Evolutionary conservation across 2,888 invertebrate genomes (phyloP).

Genomic region (Latrodectus hesperus): DNA sequence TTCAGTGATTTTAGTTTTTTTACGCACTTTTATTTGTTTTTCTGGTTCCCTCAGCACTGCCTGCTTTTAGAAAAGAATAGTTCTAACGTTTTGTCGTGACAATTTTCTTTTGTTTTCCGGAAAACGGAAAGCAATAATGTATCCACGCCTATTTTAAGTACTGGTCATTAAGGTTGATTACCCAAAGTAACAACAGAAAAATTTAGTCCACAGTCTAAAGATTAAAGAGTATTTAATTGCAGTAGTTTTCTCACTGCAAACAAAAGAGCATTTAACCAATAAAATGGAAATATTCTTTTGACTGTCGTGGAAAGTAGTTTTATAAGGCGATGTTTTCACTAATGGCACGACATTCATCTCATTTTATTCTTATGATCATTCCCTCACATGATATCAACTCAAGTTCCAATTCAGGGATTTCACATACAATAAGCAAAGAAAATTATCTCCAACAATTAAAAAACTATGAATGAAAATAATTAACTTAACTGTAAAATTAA

Average conservation of each 20-base stretch:
- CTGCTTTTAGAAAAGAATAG: neutral
- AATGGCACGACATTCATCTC: no score
- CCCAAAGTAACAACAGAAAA: neutral
- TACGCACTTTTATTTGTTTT: conserved; percentile 11
- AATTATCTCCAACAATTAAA: no score
- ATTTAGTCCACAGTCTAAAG: neutral
- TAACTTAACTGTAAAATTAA: no score
- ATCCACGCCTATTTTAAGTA: conserved; percentile 22
- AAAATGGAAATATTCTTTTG: no score
- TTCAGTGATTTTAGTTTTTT: conserved; percentile 24
- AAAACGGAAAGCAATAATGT: neutral
- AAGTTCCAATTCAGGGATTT: no score
- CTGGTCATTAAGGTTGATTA: conserved; percentile 39
- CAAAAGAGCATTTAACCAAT: no score
- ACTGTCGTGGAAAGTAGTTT: no score
- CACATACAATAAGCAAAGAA: no score
- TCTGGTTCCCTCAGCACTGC: neutral
- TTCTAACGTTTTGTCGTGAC: neutral
- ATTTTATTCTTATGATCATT: no score
- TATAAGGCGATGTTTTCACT: no score
- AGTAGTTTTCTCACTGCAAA: neutral
- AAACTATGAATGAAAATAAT: no score
- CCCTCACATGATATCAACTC: no score
- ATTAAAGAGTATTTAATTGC: conserved; percentile 5
- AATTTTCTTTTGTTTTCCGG: conserved; percentile 22